These are phyloP conservation scores for Salvelinus alpinus DNA, from an alignment of 2,113 vertebrate species.

Conservation along the genomic window DNA sequence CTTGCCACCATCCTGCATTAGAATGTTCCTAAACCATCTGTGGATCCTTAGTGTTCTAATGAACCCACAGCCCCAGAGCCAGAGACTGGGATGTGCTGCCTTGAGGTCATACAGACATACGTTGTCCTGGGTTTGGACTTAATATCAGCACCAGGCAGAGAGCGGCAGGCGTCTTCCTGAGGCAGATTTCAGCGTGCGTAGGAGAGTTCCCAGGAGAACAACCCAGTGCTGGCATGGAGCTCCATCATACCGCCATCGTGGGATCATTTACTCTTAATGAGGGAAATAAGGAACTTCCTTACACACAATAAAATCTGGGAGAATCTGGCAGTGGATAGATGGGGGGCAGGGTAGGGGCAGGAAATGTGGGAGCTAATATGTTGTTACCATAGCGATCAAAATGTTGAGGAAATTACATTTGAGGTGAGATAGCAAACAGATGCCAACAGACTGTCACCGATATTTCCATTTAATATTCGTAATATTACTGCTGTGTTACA, in stretches of 20 bases:
- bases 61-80: slow-evolving; percentile 6
- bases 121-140: slow-evolving; percentile 59
- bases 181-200: slow-evolving; percentile 50
- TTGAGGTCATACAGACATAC: slow-evolving; percentile 32
- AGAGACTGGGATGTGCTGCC: slow-evolving; percentile 12
- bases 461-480: slow-evolving; percentile 22
- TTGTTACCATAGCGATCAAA: slow-evolving; percentile 73
- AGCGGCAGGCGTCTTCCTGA: slow-evolving; percentile 50
- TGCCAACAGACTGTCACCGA: slow-evolving; percentile 58
- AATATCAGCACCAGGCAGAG: slow-evolving; percentile 65
- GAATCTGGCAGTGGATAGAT: slow-evolving; percentile 50
- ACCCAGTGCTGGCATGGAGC: slow-evolving; percentile 31
- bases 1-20: slow-evolving; percentile 21
- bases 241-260: slow-evolving; percentile 51
- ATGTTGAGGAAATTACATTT: slow-evolving; percentile 57
- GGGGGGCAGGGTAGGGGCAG: slow-evolving; percentile 18
- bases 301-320: slow-evolving; percentile 53
- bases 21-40: slow-evolving; percentile 52
- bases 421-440: slow-evolving; percentile 43
- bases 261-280: slow-evolving; percentile 68
- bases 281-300: slow-evolving; percentile 52
- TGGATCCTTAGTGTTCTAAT: slow-evolving; percentile 23
- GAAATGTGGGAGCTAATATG: slow-evolving; percentile 39
- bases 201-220: slow-evolving; percentile 60
- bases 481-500: slow-evolving; percentile 41